phyloP scores from a whole-genome alignment of 2,888 invertebrate genomes.

The Caenorhabditis sp. region DNA sequence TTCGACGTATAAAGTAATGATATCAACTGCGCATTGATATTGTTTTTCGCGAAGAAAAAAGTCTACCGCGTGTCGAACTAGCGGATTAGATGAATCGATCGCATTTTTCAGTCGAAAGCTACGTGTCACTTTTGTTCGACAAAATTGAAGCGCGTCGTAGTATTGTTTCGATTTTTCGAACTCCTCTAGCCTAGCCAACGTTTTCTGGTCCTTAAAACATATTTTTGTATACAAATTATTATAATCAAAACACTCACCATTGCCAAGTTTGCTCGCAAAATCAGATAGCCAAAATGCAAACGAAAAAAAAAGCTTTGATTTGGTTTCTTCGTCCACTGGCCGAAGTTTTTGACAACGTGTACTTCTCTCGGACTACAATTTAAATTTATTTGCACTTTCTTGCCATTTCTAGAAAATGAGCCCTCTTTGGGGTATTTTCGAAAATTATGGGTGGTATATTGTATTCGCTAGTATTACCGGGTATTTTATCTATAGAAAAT shows the following conservation, averaged over 20 bases:
- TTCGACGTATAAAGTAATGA: conserved; percentile 18
- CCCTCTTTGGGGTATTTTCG: conserved; percentile 15
- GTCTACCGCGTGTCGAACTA: conserved; percentile 19
- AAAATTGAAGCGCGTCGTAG: conserved; percentile 40
- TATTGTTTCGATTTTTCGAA: conserved; percentile 23
- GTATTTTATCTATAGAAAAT: conserved; percentile 21
- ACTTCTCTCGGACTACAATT: conserved; percentile 9
- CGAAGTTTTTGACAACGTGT: conserved; percentile 13
- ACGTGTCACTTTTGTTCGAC: conserved; percentile 31
- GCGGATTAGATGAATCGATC: conserved; percentile 9
- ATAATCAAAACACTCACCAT: conserved; percentile 4
- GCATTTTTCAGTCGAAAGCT: conserved; percentile 23
- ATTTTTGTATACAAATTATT: neutral
- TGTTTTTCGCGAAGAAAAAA: conserved; percentile 36
- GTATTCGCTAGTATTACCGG: conserved; percentile 5
- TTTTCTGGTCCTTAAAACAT: conserved; percentile 16
- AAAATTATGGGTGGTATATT: conserved; percentile 24
- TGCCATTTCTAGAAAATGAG: neutral
- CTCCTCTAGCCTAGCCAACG: conserved; percentile 16
- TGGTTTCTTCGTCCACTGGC: conserved; percentile 7
- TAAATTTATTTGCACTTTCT: neutral
- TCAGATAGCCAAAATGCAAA: neutral
- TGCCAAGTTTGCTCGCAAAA: neutral
- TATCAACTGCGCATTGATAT: conserved; percentile 30
- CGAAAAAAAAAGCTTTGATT: neutral